Base-by-base conservation (phyloP, 92 coral and sea anemone genomes). In the Metridium senile region DNA sequence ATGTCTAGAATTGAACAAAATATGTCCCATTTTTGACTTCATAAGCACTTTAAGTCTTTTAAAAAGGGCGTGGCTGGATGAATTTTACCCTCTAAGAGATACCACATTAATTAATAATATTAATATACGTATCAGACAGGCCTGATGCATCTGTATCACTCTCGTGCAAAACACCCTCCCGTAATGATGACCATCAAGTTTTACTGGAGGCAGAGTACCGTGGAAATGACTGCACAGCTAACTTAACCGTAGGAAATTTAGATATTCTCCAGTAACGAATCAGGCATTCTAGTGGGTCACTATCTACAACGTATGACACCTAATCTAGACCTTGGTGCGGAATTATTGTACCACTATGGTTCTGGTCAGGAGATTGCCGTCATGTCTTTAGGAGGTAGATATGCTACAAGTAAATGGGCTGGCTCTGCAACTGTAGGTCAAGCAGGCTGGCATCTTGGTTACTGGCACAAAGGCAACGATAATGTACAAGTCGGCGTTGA, bases 401-500 rank as follows among this genome's bases (percentile, higher is more conserved):
- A 92, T 81, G 76, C 92, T 1, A 26, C 90, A 1, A 85, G 84
- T 32, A 76, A 90, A 54, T 95, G 97, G 97, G 85, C 87, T 26
- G 99, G 93, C 0, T 80, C 96, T 11, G 91, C 93, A 0, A 89
- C 97, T 3, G 96, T 90, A 11, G 99, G 97, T 47, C 97, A 95
- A 63, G 88, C 97, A 0, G 99, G 99, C 21, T 95, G 99, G 99
- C 99, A 95, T 71, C 81, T 91, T 30, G 89, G 97, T 62, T 95
- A 95, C 66, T 88, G 94, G 90, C 99, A 95, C 81, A 95, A 95
- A 61, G 99, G 99, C 13, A 95, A 95, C 61, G 99, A 92, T 58
- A 95, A 95, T 83, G 97, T 95, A 6, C 93, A 95, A 64, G 99
- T 93, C 1, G 99, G 99, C 19, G 99, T 95, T 11, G 97, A 95